These are phyloP conservation scores for Misgurnus anguillicaudatus DNA, from an alignment of 2,113 vertebrate genomes.

Conservation along the genomic window DNA sequence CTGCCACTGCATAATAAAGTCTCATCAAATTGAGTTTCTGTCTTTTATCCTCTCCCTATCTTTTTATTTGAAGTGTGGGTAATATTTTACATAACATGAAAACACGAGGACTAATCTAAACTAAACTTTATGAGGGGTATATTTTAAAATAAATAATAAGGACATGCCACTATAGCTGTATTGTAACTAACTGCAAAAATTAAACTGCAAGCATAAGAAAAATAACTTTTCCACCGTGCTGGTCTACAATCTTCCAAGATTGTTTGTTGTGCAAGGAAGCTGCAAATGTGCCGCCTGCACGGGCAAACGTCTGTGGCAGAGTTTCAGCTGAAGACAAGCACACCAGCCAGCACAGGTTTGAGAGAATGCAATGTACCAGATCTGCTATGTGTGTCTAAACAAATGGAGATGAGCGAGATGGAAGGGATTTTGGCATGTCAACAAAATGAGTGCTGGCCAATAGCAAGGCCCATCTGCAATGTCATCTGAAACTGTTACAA, in stretches of 20 bases:
- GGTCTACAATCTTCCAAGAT: neutral
- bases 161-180: neutral
- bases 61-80: neutral
- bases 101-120: neutral
- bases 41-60: neutral
- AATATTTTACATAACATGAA: conserved; percentile 9
- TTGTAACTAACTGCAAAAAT: neutral
- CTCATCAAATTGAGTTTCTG: neutral
- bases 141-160: neutral
- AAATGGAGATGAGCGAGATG: conserved; percentile 21
- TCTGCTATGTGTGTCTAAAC: conserved; percentile 38
- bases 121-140: no score
- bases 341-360: conserved; percentile 9
- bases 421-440: conserved; percentile 52
- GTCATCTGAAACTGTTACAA: conserved; percentile 50
- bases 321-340: conserved; percentile 26
- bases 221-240: neutral
- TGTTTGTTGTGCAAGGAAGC: conserved; percentile 2
- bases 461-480: conserved; percentile 48
- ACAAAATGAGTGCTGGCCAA: conserved; percentile 41
- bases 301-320: conserved; percentile 2
- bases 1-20: neutral
- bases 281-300: conserved; percentile 11
- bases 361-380: conserved; percentile 31
- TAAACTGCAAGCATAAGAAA: neutral